Conservation (phyloP, 2,797 vertebrate genomes). For the Sebastes matsubarae region DNA sequence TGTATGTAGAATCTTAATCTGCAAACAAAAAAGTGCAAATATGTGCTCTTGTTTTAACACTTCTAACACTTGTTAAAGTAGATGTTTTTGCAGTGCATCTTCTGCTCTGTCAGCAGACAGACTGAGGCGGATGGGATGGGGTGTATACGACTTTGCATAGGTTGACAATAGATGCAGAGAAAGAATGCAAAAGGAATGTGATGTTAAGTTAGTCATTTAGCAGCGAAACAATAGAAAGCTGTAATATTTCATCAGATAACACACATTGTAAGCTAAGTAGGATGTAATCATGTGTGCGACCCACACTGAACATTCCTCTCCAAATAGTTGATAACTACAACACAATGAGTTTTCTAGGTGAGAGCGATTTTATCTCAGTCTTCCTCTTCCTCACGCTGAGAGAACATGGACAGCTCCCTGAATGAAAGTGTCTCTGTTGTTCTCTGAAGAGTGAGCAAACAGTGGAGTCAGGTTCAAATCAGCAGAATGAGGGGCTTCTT, state of each 20-base stretch:
- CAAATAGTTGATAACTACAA: constrained; percentile 46
- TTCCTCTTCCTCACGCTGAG: constrained; percentile 68
- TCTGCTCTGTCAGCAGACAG: constrained; percentile 20
- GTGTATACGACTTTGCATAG: neutral
- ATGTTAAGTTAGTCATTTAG: constrained; percentile 43
- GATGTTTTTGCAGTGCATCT: neutral
- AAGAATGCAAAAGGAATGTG: constrained; percentile 46
- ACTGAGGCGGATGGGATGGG: neutral
- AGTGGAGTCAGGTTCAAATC: constrained; percentile 67
- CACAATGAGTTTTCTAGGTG: constrained; percentile 65
- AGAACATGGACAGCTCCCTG: constrained; percentile 53
- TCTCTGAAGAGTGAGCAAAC: constrained; percentile 50
- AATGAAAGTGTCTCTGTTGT: constrained; percentile 47
- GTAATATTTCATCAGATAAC: constrained; percentile 55
- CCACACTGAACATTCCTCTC: constrained; percentile 48
- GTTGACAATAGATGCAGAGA: constrained; percentile 37
- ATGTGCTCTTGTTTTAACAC: neutral
- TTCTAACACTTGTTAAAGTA: neutral
- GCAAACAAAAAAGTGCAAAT: neutral
- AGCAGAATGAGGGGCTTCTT: constrained; percentile 50
- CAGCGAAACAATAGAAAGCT: constrained; percentile 61
- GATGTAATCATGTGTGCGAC: constrained; percentile 59
- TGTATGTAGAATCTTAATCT: neutral
- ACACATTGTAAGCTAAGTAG: constrained; percentile 34
- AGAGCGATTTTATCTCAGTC: constrained; percentile 63